These are phyloP conservation scores for Plectus sambesii DNA, from an alignment of 1,140 invertebrate genomes.

Conservation along the genomic window DNA sequence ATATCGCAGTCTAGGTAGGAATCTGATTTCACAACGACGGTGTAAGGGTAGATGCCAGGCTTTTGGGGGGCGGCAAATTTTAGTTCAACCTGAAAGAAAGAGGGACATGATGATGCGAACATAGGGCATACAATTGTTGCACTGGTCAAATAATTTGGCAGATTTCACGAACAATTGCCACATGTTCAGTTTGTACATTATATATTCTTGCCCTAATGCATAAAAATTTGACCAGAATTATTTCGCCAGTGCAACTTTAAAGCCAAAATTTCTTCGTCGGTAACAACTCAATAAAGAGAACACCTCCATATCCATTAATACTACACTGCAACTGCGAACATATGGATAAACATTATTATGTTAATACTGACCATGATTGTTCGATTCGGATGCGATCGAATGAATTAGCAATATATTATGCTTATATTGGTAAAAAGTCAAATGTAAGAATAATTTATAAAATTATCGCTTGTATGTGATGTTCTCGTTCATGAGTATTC, in stretches of 20 bases:
- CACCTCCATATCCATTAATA: neutral
- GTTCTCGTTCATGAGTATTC: too few relatives aligned
- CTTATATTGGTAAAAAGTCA: neutral
- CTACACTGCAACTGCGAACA: neutral
- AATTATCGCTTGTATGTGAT: too few relatives aligned
- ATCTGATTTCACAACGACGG: slow-evolving; percentile 84
- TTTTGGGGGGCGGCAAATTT: slow-evolving; percentile 87
- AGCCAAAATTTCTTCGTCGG: too few relatives aligned
- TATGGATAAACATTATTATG: neutral
- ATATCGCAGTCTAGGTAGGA: slow-evolving; percentile 62
- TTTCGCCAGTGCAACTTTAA: too few relatives aligned
- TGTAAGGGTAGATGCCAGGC: slow-evolving; percentile 80
- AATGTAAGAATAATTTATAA: neutral
- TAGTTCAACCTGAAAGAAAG: slow-evolving; percentile 64
- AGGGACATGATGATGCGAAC: neutral
- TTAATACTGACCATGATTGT: too few relatives aligned
- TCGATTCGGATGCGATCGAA: neutral
- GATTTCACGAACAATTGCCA: too few relatives aligned
- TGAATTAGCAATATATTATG: neutral
- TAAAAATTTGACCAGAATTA: too few relatives aligned
- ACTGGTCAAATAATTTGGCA: too few relatives aligned
- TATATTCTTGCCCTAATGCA: too few relatives aligned
- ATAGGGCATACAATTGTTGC: neutral
- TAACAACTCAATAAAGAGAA: too few relatives aligned
- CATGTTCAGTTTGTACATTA: neutral